Percentiles rank a stretch among this genome's conserved stretches.
Conservation (phyloP, 2,888 invertebrate species). For the Drosophila falleni region DNA sequence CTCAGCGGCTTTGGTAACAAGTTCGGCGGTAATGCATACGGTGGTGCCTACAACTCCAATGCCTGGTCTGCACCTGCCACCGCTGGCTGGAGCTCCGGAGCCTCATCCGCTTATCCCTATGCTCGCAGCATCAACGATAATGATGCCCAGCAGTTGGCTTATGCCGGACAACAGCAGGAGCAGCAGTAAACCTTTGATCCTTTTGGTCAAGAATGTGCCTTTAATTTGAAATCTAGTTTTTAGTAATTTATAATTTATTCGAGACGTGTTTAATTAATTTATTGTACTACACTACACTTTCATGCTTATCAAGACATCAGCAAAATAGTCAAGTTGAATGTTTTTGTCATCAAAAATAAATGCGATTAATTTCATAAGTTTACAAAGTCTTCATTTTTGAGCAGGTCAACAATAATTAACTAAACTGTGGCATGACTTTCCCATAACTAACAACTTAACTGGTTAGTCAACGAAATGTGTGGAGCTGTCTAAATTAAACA, state of each 20-base stretch:
- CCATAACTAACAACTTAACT: slow-evolving; percentile 38
- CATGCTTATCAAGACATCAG: slow-evolving; percentile 33
- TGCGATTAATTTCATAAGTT: slow-evolving; percentile 45
- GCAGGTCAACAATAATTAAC: slow-evolving; percentile 13
- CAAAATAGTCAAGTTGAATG: slow-evolving; percentile 62
- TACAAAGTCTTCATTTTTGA: slow-evolving; percentile 3
- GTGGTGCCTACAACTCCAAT: slow-evolving; percentile 72
- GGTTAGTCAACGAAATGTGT: slow-evolving; percentile 54
- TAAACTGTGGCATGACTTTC: slow-evolving; percentile 55
- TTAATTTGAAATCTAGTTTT: slow-evolving; percentile 73
- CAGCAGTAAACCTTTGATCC: slow-evolving; percentile 30
- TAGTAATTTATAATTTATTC: slow-evolving; percentile 85
- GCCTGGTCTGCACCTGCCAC: slow-evolving; percentile 73
- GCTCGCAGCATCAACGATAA: slow-evolving; percentile 87
- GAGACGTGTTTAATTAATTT: slow-evolving; percentile 53
- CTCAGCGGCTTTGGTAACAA: slow-evolving; percentile 87
- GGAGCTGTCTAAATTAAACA: slow-evolving; percentile 37
- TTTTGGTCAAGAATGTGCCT: slow-evolving; percentile 77
- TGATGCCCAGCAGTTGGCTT: slow-evolving; percentile 90
- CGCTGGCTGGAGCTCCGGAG: slow-evolving; percentile 75
- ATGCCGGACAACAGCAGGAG: slow-evolving; percentile 87
- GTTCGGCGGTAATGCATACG: slow-evolving; percentile 77
- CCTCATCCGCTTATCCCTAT: slow-evolving; percentile 86
- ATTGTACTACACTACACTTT: slow-evolving; percentile 37
- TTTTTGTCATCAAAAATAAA: slow-evolving; percentile 62